Evolutionary conservation across 2,113 vertebrate species (phyloP).

Genomic region (Rynchops niger): DNA sequence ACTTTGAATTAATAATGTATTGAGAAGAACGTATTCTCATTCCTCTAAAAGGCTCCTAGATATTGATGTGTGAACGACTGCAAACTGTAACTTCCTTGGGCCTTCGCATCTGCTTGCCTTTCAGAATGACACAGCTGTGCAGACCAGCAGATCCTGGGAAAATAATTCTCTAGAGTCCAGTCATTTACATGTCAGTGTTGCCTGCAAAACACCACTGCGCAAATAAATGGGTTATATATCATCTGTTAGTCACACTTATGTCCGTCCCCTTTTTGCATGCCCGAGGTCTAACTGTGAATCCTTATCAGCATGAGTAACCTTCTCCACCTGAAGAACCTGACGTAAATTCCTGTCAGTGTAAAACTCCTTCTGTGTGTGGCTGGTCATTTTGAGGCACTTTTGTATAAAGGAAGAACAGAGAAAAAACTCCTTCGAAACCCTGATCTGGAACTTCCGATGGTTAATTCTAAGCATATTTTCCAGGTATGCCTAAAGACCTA

Average conservation of each 20-base stretch:
- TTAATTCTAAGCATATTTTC: neutral
- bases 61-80: neutral
- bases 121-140: neutral
- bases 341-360: neutral
- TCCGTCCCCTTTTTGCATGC: neutral
- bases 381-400: neutral
- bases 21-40: neutral
- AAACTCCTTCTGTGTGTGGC: neutral
- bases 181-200: neutral
- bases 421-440: neutral
- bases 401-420: neutral
- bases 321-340: neutral
- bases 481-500: neutral
- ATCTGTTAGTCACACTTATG: neutral
- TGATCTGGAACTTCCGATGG: neutral
- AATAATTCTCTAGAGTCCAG: neutral
- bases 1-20: accelerated
- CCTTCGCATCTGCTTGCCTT: neutral
- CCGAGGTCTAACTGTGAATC: neutral
- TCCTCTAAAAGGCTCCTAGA: neutral
- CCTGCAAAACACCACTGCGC: neutral
- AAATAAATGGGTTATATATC: neutral
- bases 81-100: neutral
- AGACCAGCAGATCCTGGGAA: neutral
- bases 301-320: neutral